phyloP scores from a whole-genome alignment of 2,888 invertebrate genomes.

The Andricus curvator region DNA sequence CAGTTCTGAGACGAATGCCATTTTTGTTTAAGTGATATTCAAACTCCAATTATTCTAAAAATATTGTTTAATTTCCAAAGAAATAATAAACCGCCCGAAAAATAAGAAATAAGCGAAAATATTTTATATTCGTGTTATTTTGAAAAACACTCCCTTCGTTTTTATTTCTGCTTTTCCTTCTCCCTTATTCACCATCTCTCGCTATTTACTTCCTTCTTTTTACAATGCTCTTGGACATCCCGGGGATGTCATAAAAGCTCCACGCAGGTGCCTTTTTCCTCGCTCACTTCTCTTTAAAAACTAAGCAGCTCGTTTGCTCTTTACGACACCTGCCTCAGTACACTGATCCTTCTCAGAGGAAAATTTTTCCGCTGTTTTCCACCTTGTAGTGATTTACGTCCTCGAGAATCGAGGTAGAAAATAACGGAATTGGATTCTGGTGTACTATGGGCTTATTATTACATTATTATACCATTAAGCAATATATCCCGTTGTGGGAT shows the following conservation, averaged over 20 bases:
- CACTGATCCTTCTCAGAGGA: slow-evolving; percentile 3
- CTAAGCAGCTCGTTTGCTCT: background rate
- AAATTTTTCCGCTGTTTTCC: slow-evolving; percentile 22
- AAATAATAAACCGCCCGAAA: no score
- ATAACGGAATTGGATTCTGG: background rate
- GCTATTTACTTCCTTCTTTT: slow-evolving; percentile 37
- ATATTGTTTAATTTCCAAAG: no score
- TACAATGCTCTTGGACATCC: slow-evolving; percentile 26
- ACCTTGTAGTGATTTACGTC: slow-evolving; percentile 20
- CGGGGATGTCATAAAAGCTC: slow-evolving; percentile 27
- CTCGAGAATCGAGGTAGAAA: background rate
- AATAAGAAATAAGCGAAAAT: background rate
- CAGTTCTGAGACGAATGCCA: no score
- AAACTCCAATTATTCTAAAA: no score
- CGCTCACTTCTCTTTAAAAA: background rate
- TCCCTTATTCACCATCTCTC: background rate
- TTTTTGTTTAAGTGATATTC: no score
- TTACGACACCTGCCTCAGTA: slow-evolving; percentile 29
- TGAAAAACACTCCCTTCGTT: slow-evolving; percentile 19
- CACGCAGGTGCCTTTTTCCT: slow-evolving; percentile 24
- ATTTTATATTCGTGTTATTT: background rate
- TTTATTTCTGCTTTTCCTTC: slow-evolving; percentile 34
- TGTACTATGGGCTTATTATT: no score
- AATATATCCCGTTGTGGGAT: no score
- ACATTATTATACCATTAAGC: no score